Conservation (phyloP, 1,140 invertebrate genomes). For the Frieseomelitta varia region DNA sequence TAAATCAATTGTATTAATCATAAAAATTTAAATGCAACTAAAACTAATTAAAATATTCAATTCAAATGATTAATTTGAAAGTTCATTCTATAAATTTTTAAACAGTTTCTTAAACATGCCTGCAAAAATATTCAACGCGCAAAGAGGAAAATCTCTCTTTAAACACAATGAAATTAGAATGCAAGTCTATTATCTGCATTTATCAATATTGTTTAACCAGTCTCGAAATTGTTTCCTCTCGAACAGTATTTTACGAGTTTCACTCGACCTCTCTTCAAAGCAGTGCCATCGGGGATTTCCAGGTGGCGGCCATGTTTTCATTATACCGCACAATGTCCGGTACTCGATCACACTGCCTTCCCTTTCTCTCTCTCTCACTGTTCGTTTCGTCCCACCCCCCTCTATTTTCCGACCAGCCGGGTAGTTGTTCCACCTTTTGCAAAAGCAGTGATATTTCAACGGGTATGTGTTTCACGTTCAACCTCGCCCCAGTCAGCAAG, state of each 20-base stretch:
- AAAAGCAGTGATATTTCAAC: conserved; percentile 78
- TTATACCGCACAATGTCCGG: conserved; percentile 74
- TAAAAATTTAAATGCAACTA: background rate
- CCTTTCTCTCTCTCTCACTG: conserved; percentile 50
- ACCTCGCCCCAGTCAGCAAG: conserved; percentile 66
- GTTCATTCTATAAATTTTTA: background rate
- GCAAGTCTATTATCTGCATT: background rate
- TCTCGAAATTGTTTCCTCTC: background rate
- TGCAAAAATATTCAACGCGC: background rate
- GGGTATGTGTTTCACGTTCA: conserved; percentile 49
- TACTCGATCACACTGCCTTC: conserved; percentile 75
- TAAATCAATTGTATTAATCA: too few relatives aligned
- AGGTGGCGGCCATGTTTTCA: conserved; percentile 78
- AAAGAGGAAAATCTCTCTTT: background rate
- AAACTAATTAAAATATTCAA: background rate
- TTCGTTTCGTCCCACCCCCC: conserved; percentile 23
- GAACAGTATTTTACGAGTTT: conserved; percentile 37
- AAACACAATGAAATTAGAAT: background rate
- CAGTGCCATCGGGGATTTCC: conserved; percentile 62
- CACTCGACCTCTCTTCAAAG: conserved; percentile 53
- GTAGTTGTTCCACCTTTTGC: conserved; percentile 67
- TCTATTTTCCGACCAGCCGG: conserved; percentile 41
- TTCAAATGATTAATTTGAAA: background rate
- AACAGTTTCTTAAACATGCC: too few relatives aligned
- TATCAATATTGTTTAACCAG: background rate